A percentile compares a stretch with the other conserved stretches of the same genome.
Conservation (phyloP, 2,113 vertebrate genomes). For the Hyperopisus bebe region DNA sequence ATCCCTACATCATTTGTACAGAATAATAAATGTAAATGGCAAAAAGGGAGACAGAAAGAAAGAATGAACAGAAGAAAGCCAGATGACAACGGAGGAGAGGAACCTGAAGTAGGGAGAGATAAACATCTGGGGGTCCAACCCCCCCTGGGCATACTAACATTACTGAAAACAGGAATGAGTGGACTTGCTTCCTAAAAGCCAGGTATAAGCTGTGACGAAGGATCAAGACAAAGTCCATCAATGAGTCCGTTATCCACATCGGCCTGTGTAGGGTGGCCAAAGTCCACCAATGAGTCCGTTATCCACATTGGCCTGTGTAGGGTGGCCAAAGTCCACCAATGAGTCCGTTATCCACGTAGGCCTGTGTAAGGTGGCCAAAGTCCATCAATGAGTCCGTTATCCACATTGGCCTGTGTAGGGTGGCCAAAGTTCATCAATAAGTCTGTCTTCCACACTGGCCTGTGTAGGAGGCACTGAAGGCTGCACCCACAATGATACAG, state of each 20-base stretch:
- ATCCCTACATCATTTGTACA: neutral
- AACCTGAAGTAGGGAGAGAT: neutral
- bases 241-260: too few species aligned
- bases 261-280: too few species aligned
- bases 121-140: neutral
- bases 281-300: too few species aligned
- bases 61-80: neutral
- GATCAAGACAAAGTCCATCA: neutral
- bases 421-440: too few species aligned
- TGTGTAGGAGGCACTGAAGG: neutral
- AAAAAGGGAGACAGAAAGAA: neutral
- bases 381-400: too few species aligned
- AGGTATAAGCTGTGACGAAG: neutral
- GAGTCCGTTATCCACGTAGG: too few species aligned
- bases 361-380: too few species aligned
- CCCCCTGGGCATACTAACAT: neutral
- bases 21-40: neutral
- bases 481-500: neutral
- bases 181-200: neutral
- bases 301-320: neutral
- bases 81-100: neutral
- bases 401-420: too few species aligned
- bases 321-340: neutral
- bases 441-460: too few species aligned
- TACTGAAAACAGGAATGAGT: neutral